Evolutionary conservation across 2,797 vertebrate species (phyloP).

Genomic region (Propithecus deckenii): DNA sequence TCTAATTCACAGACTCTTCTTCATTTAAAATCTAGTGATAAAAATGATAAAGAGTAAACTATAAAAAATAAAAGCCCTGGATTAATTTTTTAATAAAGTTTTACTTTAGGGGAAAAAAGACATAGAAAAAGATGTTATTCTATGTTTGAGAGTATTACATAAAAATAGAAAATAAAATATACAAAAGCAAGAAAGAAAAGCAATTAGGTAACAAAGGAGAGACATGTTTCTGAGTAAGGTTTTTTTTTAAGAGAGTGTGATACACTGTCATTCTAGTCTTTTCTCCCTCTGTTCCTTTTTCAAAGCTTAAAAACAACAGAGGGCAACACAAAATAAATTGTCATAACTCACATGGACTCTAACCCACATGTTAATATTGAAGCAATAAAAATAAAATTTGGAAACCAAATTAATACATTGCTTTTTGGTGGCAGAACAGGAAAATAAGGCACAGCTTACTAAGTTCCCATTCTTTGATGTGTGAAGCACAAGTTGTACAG

Average conservation of each 20-base stretch:
- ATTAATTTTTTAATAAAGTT: slow-evolving; percentile 83
- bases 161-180: neutral
- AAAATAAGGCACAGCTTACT: slow-evolving; percentile 10
- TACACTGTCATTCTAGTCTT: neutral
- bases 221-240: neutral
- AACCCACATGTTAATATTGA: neutral
- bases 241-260: neutral
- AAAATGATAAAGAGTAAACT: slow-evolving; percentile 79
- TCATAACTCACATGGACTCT: neutral
- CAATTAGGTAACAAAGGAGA: neutral
- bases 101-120: slow-evolving; percentile 78
- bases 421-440: neutral
- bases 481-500: slow-evolving; percentile 40
- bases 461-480: slow-evolving; percentile 5
- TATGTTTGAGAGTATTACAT: neutral
- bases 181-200: neutral
- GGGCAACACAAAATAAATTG: neutral
- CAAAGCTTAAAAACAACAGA: slow-evolving; percentile 21
- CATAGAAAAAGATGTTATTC: neutral
- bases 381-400: slow-evolving; percentile 1
- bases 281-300: neutral
- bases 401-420: slow-evolving; percentile 36
- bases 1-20: slow-evolving; percentile 79
- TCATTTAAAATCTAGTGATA: slow-evolving; percentile 78
- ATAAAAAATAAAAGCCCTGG: slow-evolving; percentile 79